These are phyloP conservation scores for Stegastes partitus DNA, from an alignment of 2,113 vertebrate species.

Conservation along the genomic window DNA sequence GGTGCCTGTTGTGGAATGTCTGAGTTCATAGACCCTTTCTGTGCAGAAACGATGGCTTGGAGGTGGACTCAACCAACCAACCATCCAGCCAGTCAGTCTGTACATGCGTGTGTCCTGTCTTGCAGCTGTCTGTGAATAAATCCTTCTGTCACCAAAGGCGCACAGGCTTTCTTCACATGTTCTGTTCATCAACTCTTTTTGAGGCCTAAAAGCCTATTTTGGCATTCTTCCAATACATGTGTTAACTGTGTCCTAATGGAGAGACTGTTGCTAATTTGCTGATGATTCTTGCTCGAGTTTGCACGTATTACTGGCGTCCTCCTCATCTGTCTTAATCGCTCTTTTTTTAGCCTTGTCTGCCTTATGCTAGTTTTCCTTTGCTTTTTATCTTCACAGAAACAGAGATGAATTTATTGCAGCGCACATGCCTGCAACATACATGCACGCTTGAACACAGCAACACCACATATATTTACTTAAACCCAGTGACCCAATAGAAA, in stretches of 20 bases:
- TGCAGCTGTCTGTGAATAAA: slow-evolving; percentile 83
- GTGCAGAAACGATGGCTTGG: slow-evolving; percentile 59
- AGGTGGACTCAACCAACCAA: slow-evolving; percentile 54
- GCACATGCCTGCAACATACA: slow-evolving; percentile 12
- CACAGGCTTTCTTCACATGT: slow-evolving; percentile 56
- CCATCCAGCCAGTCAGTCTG: slow-evolving; percentile 51
- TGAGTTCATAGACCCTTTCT: slow-evolving; percentile 51
- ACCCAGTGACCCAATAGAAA: slow-evolving; percentile 75
- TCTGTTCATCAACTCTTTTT: slow-evolving; percentile 43
- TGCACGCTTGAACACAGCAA: slow-evolving; percentile 12
- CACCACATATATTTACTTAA: slow-evolving; percentile 63
- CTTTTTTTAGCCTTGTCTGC: not conserved
- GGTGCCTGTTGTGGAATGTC: slow-evolving; percentile 73
- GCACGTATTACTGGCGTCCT: slow-evolving; percentile 18
- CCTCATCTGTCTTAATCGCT: slow-evolving; percentile 2
- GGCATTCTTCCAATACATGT: not conserved
- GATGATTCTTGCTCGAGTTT: slow-evolving; percentile 18
- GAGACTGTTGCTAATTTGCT: not conserved
- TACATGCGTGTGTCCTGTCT: slow-evolving; percentile 62
- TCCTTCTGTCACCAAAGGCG: slow-evolving; percentile 77
- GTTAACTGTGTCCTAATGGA: slow-evolving; percentile 12
- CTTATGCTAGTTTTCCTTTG: not conserved
- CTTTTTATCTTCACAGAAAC: slow-evolving; percentile 27
- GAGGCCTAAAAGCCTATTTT: slow-evolving; percentile 24
- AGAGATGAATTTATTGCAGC: not conserved